phyloP scores from a whole-genome alignment of 92 coral and sea anemone species.

The Umimayanthus chanpuru region DNA sequence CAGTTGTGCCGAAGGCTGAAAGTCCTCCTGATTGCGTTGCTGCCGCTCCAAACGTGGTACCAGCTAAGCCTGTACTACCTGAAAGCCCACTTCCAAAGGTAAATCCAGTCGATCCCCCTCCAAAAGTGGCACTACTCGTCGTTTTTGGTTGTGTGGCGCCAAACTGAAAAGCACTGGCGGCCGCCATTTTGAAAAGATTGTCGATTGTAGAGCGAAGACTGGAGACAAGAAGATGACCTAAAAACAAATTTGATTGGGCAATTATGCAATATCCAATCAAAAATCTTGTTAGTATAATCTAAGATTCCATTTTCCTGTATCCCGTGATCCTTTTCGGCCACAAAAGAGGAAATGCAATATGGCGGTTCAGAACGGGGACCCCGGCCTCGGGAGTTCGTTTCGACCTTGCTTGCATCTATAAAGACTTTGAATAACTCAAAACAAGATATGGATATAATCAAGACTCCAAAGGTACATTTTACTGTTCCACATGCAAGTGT shows the following conservation, averaged over 20 bases:
- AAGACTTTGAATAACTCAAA: background rate
- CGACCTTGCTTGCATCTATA: background rate
- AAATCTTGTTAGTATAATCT: slow-evolving; percentile 4
- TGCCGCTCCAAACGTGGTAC: slow-evolving; percentile 34
- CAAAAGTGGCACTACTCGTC: slow-evolving; percentile 10
- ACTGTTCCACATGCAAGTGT: background rate
- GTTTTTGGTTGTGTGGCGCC: slow-evolving; percentile 45
- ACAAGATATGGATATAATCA: slow-evolving; percentile 29
- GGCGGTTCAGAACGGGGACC: background rate
- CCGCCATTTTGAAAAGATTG: slow-evolving; percentile 25
- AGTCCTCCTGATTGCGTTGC: slow-evolving; percentile 40
- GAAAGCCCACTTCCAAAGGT: slow-evolving; percentile 19
- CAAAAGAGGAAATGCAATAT: slow-evolving; percentile 45
- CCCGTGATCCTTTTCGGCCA: slow-evolving; percentile 27
- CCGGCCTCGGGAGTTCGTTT: background rate
- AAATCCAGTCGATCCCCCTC: slow-evolving; percentile 39
- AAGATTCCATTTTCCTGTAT: background rate
- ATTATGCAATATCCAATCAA: slow-evolving; percentile 25
- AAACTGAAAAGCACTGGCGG: slow-evolving; percentile 41
- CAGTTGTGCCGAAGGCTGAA: slow-evolving; percentile 34
- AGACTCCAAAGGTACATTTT: slow-evolving; percentile 39
- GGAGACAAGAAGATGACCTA: background rate
- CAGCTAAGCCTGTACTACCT: slow-evolving; percentile 15
- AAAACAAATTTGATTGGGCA: slow-evolving; percentile 22
- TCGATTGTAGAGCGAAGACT: background rate